Percentiles rank a stretch among this genome's conserved stretches.
These are phyloP conservation scores for Umimayanthus chanpuru DNA, from an alignment of 92 coral and sea anemone species.

Conservation along the genomic window DNA sequence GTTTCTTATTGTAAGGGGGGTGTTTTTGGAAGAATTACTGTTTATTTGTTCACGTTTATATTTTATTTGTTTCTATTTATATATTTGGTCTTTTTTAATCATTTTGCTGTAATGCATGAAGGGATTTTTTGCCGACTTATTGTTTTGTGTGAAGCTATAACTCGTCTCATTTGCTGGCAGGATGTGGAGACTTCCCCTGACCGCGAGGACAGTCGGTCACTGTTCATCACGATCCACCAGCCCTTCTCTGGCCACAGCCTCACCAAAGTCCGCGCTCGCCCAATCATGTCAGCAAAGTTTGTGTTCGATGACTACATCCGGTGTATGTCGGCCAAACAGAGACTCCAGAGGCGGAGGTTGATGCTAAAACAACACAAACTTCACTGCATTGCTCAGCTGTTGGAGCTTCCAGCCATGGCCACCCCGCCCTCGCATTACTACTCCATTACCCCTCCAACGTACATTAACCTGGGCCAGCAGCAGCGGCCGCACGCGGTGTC, in stretches of 20 bases:
- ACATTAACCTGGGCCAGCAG: constrained; percentile 77
- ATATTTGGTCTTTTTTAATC: no score
- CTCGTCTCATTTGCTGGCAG: constrained; percentile 48
- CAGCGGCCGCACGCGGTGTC: constrained; percentile 53
- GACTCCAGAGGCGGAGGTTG: constrained; percentile 91
- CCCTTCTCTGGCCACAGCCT: constrained; percentile 90
- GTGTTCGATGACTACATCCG: constrained; percentile 99
- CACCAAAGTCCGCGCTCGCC: constrained; percentile 90
- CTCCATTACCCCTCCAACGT: constrained; percentile 93
- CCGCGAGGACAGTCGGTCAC: constrained; percentile 98
- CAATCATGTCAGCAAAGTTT: constrained; percentile 93
- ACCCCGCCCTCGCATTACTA: constrained; percentile 88
- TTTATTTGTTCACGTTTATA: neutral
- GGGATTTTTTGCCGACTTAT: neutral
- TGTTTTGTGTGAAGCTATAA: neutral
- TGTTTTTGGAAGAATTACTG: neutral
- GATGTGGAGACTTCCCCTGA: constrained; percentile 98
- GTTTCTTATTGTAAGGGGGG: neutral
- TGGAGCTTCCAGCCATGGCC: constrained; percentile 98
- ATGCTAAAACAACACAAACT: constrained; percentile 93
- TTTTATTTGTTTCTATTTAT: no score
- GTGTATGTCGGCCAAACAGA: constrained; percentile 98
- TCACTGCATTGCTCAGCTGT: constrained; percentile 93
- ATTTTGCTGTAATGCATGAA: neutral
- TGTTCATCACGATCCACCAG: constrained; percentile 96